A percentile compares a stretch with the other conserved stretches of the same genome.
These are phyloP conservation scores for Melanerpes formicivorus DNA, from an alignment of 2,113 vertebrate genomes.

Conservation along the genomic window DNA sequence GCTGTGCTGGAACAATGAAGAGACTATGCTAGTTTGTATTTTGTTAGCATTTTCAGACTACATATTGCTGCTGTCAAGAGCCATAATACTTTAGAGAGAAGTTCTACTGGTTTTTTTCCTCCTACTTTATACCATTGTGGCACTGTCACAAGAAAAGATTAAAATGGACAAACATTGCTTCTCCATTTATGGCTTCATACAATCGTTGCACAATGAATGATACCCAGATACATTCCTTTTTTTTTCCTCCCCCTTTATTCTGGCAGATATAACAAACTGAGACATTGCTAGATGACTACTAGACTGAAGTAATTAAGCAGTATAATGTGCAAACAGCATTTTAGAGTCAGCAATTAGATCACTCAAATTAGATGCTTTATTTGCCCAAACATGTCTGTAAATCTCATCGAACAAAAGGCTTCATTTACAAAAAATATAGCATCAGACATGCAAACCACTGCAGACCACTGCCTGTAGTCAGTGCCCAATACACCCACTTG, in stretches of 20 bases:
- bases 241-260: background rate
- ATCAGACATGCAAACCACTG: background rate
- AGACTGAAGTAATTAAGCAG: constrained; percentile 64
- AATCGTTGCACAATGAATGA: background rate
- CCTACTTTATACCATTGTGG: background rate
- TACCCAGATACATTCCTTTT: background rate
- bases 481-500: too few relatives aligned
- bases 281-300: constrained; percentile 47
- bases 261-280: constrained; percentile 47
- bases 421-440: constrained; percentile 19
- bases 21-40: background rate
- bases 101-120: background rate
- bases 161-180: constrained; percentile 6
- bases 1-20: background rate
- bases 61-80: background rate
- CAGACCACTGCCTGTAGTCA: background rate
- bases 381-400: constrained; percentile 41
- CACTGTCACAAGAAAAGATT: constrained; percentile 13
- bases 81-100: background rate
- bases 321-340: constrained; percentile 55
- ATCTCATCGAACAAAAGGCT: constrained; percentile 7
- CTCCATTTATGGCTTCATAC: background rate
- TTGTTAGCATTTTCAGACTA: background rate
- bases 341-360: constrained; percentile 58
- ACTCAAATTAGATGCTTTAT: constrained; percentile 50